A percentile compares a stretch with the other conserved stretches of the same genome.
These are phyloP conservation scores for Bursaphelenchus mucronatus DNA, from an alignment of 1,140 invertebrate species.

Conservation along the genomic window DNA sequence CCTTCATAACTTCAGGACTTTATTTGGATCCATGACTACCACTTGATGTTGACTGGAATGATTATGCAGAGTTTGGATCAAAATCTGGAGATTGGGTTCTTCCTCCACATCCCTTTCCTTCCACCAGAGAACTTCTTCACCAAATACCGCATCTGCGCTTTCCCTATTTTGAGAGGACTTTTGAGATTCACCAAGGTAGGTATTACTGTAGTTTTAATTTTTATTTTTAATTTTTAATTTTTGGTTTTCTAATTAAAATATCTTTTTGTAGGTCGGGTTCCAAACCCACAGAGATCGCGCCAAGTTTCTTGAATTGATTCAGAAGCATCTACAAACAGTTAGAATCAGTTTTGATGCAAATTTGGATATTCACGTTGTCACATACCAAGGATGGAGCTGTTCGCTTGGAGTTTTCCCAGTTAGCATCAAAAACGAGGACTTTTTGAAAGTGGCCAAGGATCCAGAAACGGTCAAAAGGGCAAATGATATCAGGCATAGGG, in stretches of 20 bases:
- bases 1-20: conserved; percentile 44
- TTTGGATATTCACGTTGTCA: conserved; percentile 55
- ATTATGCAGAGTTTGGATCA: conserved; percentile 59
- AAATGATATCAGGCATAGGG: conserved; percentile 51
- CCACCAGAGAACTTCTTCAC: conserved; percentile 59
- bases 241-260: conserved; percentile 19
- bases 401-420: conserved; percentile 60
- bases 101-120: conserved; percentile 60
- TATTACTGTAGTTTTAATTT: conserved; percentile 22
- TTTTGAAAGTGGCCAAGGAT: conserved; percentile 47
- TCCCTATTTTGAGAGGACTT: conserved; percentile 54
- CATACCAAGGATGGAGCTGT: conserved; percentile 58
- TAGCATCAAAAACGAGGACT: conserved; percentile 59
- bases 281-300: conserved; percentile 58
- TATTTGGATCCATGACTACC: conserved; percentile 61
- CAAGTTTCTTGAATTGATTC: conserved; percentile 52
- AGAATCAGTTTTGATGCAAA: conserved; percentile 47
- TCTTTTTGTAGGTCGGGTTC: conserved; percentile 53
- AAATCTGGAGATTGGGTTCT: conserved; percentile 60
- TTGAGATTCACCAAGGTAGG: conserved; percentile 56
- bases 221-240: conserved; percentile 33
- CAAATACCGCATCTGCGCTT: conserved; percentile 47
- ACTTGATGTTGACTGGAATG: conserved; percentile 58
- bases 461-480: conserved; percentile 45
- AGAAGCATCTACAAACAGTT: conserved; percentile 48